Percentiles rank a stretch among this genome's conserved stretches.
phyloP scores from a whole-genome alignment of 2,113 vertebrate genomes.

The Psophia crepitans region DNA sequence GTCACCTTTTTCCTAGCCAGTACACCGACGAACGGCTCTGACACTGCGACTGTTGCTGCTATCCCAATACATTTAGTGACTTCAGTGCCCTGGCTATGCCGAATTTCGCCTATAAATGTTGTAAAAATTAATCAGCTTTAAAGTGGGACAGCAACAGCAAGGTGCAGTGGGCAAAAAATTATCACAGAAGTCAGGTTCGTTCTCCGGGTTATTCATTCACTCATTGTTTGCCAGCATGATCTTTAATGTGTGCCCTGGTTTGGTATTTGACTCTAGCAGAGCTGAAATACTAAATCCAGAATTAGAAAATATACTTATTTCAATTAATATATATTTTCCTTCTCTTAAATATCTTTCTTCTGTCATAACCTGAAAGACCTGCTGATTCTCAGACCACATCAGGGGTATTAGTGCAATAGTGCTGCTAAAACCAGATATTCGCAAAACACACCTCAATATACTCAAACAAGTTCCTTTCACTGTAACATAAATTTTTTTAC shows the following conservation, averaged over 20 bases:
- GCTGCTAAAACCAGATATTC: neutral
- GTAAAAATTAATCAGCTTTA: neutral
- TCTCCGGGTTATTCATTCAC: neutral
- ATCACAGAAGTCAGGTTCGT: neutral
- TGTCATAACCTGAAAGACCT: neutral
- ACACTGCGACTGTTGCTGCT: neutral
- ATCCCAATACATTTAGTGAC: neutral
- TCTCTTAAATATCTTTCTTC: neutral
- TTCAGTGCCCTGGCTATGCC: neutral
- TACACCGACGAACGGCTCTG: neutral
- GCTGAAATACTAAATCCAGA: neutral
- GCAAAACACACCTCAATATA: neutral
- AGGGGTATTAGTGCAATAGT: neutral
- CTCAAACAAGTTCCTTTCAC: no score
- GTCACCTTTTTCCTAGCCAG: neutral
- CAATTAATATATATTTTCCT: neutral
- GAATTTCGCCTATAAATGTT: neutral
- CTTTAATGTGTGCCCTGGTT: neutral
- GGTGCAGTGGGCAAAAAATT: neutral
- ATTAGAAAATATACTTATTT: neutral
- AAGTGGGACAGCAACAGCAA: neutral
- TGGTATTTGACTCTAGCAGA: neutral
- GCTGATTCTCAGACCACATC: neutral
- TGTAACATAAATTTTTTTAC: neutral
- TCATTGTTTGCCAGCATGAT: neutral